Base-by-base conservation (phyloP, 2,113 vertebrate genomes). In the Dasyprocta punctata region DNA sequence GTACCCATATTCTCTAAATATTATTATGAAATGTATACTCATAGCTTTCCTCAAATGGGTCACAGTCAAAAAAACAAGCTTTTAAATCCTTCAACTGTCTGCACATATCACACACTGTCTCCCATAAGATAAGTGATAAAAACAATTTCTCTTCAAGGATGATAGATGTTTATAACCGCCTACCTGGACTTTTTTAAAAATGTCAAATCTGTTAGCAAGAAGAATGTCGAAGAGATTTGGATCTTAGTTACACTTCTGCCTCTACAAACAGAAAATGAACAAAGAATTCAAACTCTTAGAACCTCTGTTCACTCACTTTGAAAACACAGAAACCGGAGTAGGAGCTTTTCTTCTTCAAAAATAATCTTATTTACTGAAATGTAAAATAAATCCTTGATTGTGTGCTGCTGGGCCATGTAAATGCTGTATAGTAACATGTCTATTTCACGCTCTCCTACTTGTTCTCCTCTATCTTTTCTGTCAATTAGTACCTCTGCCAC, bases 81-180 rank as follows among this genome's bases (percentile, higher is more conserved):
- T 94, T 94, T 47, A 65, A 86, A 30, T 60, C 63, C 49, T 92
- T 86, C 81, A 77, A 26, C 54, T 92, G 56, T 89, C 71, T 94
- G 11, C 14, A 47, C 56, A 49, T 63, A 65, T 61, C 56, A 89
- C 13, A 77, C 4, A 86, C 7, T 60, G 47, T 95, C 56, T 92
- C 60, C 81, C 3, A 30, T 36, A 93, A 92, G 38, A 33, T 65
- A 69, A 90, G 20, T 41, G 58, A 88, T n/a, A 81, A 38, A 41
- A 60, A 63, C 17, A 24, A 65, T 77, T 93, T 93, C 91, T 88
- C 54, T 73, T 92, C 63, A 77, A 77, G 75, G 33, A 77, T 88
- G 61, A 83, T 1, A 44, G 24, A 52, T 89, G 22, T 92, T 94
- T 96, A 69, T 69, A 89, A 82, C 36, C 20, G 69, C 38, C 44